These are phyloP conservation scores for Carapus acus DNA, from an alignment of 2,797 vertebrate species.

Conservation along the genomic window DNA sequence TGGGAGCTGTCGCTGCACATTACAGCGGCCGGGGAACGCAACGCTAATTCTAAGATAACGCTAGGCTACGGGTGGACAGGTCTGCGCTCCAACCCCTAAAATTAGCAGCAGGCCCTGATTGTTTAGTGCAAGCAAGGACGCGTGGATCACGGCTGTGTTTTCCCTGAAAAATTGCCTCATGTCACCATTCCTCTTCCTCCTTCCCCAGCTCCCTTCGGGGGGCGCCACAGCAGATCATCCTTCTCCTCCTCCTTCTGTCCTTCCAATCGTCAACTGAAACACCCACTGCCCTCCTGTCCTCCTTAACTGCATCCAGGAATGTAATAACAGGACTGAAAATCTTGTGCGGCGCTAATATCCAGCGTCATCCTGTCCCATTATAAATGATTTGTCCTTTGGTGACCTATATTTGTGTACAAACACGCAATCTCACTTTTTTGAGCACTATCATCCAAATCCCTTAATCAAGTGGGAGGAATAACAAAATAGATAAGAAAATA, in stretches of 20 bases:
- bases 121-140: too few species aligned
- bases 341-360: too few species aligned
- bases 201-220: too few species aligned
- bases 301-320: too few species aligned
- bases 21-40: conserved; percentile 44
- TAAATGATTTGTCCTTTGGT: conserved; percentile 24
- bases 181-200: too few species aligned
- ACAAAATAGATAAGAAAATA: not conserved
- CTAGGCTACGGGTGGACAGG: conserved; percentile 45
- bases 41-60: conserved; percentile 43
- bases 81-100: conserved; percentile 35
- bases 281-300: too few species aligned
- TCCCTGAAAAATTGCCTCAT: too few species aligned
- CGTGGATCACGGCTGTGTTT: too few species aligned
- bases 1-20: conserved; percentile 58
- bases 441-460: not conserved
- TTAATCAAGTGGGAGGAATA: conserved; percentile 16
- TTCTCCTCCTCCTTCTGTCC: too few species aligned
- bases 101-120: conserved; percentile 33
- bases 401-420: not conserved
- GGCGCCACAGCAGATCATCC: too few species aligned
- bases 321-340: too few species aligned
- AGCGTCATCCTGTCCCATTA: conserved; percentile 12
- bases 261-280: too few species aligned
- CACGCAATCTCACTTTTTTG: not conserved